Base-by-base conservation (phyloP, 2,888 invertebrate species). In the Thalpophila matura region DNA sequence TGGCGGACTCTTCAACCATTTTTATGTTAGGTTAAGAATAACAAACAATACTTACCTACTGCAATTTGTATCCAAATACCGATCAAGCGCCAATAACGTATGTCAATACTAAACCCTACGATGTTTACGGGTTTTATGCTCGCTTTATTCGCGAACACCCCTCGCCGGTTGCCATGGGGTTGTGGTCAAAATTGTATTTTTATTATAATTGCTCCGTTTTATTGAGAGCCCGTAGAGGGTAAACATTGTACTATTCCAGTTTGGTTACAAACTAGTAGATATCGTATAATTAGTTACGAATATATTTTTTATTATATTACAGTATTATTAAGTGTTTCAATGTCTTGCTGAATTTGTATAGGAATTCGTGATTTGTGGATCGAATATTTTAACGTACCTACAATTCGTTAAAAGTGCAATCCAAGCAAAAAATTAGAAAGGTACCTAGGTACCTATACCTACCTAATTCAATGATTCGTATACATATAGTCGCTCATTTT, bases 171-270 rank as follows among this genome's bases (percentile, higher is more conserved):
- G 82, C 80, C 70, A 82, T 85, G 87, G 94, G 93, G 94, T 90
- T 93, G 93, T 84, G 91, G 92, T 92, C 89, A 87, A 93, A 94
- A 94, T 93, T 94, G 93, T 94, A 94, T 94, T 94, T 94, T 94
- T 94, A 95, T 94, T 93, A 90, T 94, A 94, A 95, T 93, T 88
- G 91, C 90, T 86, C 82, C 84, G 85, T 88, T 91, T 91, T 89
- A 91, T 92, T 86, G 89, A 89, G 88, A 89, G 81, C 85, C 85
- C 82, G 87, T 86, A 82, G 86, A 87, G 90, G 89, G 93, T 92
- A 91, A 93, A 94, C 86, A 92, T 88, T 87, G 83, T 89, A 85
- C 86, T 86, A 86, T 86, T 68, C 84, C 76, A 83, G 79, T 88
- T 87, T 84, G 71, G 70, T 79, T 82, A 87, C 82, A 86, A 73